Base-by-base conservation (phyloP, 2,113 vertebrate genomes). In the Aegithalos caudatus region DNA sequence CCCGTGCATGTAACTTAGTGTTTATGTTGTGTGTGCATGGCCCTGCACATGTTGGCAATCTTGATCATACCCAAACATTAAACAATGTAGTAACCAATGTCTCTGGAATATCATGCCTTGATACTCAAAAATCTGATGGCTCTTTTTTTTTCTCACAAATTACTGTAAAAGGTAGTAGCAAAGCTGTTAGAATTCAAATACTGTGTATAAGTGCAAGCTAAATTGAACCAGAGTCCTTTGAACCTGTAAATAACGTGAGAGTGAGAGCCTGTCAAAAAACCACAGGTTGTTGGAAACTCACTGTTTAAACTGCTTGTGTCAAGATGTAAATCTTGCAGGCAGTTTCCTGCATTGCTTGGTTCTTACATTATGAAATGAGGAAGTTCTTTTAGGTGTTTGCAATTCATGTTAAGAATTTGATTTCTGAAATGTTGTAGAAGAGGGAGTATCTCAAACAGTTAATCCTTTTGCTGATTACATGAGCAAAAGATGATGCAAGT, bases 381-480 rank as follows among this genome's bases (percentile, higher is more conserved):
- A 78, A 48, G 21, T 60, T 91, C 38, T 81, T 81, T 58, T 54
- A 62, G 60, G 25, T 62, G 60, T 81, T 74, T 86, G 47, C 76
- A 73, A 16, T 74, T 83, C 24, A 14, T 0, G 0, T 23, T 67
- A 56, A 62, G 70, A 79, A 40, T 72, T 56, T 60, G 29, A 37
- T 86, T 90, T 91, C 37, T 2, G 1, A 67, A 64, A 48, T 69
- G 19, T 2, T 86, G 33, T 38, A 67, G 65, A 60, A 58, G 44
- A 94, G 65, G 25, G 19, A 53, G 40, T 37, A 33, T 78, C 31
- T 95, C 70, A 84, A 84, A 50, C 40, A 60, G 78, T 82, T 94
- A 79, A 90, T 79, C 25, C 45, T 90, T 92, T 57, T 79, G 25
- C 57, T 81, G 40, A 42, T 90, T 82, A n/a, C 12, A 7, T 37